Conservation (phyloP, 2,113 vertebrate species). For the Dissostichus mawsoni region DNA sequence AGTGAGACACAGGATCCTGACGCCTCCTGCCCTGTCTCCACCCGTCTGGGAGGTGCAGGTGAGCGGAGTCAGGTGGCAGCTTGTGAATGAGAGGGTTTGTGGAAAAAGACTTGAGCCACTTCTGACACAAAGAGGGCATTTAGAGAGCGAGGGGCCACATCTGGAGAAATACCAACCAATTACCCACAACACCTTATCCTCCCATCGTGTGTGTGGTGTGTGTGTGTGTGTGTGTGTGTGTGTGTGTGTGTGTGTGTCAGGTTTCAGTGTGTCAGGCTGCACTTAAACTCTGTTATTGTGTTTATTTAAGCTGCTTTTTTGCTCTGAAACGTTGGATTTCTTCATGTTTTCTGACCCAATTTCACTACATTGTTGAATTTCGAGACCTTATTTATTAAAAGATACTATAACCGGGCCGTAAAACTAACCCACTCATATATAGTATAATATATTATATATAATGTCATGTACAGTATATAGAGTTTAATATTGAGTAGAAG, state of each 20-base stretch:
- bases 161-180: slow-evolving; percentile 64
- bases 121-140: slow-evolving; percentile 64
- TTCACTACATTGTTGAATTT: neutral
- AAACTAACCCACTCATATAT: too few species aligned
- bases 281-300: neutral
- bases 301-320: neutral
- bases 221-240: neutral
- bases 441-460: too few species aligned
- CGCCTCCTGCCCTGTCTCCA: neutral
- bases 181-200: slow-evolving; percentile 60
- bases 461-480: too few species aligned
- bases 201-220: neutral
- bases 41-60: slow-evolving; percentile 55
- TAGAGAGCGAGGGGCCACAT: slow-evolving; percentile 64
- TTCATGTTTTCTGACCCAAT: neutral
- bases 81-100: slow-evolving; percentile 64
- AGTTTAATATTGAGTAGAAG: too few species aligned
- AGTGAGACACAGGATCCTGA: slow-evolving; percentile 17
- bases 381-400: neutral
- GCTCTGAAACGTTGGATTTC: neutral
- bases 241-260: neutral
- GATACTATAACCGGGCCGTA: too few species aligned
- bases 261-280: slow-evolving; percentile 1
- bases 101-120: slow-evolving; percentile 37
- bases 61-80: slow-evolving; percentile 68